Conservation (phyloP, 2,888 invertebrate genomes). For the Ctenicera cuprea region DNA sequence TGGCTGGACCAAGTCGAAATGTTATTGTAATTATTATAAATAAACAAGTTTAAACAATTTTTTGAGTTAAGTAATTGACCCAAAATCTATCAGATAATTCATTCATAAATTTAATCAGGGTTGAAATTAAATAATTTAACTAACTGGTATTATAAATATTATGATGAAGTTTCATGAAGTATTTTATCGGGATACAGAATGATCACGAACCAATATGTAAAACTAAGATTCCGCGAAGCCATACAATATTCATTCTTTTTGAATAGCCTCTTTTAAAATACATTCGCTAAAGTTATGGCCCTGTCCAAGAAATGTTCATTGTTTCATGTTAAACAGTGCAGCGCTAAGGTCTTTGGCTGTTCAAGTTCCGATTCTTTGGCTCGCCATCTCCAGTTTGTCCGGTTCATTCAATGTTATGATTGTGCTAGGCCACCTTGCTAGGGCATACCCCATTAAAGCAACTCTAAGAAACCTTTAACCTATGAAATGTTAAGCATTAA, state of each 20-base stretch:
- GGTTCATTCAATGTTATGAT: slow-evolving; percentile 2
- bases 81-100: too few relatives aligned
- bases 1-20: too few relatives aligned
- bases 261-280: slow-evolving; percentile 51
- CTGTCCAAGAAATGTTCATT: slow-evolving; percentile 52
- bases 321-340: slow-evolving; percentile 50
- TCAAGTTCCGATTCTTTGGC: slow-evolving; percentile 45
- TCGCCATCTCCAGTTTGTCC: slow-evolving; percentile 35
- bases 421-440: slow-evolving; percentile 3
- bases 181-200: slow-evolving; percentile 39
- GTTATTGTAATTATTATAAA: too few relatives aligned
- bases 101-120: too few relatives aligned
- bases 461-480: too few relatives aligned
- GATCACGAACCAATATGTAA: slow-evolving; percentile 46
- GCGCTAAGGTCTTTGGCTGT: slow-evolving; percentile 44
- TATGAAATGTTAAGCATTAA: too few relatives aligned
- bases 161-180: slow-evolving; percentile 5
- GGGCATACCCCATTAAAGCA: background rate
- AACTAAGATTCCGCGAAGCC: slow-evolving; percentile 54
- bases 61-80: too few relatives aligned
- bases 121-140: too few relatives aligned
- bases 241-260: slow-evolving; percentile 56
- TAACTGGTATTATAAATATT: too few relatives aligned
- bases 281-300: slow-evolving; percentile 45
- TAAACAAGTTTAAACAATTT: too few relatives aligned